phyloP scores from a whole-genome alignment of 2,797 vertebrate genomes.

The Amblyraja radiata region DNA sequence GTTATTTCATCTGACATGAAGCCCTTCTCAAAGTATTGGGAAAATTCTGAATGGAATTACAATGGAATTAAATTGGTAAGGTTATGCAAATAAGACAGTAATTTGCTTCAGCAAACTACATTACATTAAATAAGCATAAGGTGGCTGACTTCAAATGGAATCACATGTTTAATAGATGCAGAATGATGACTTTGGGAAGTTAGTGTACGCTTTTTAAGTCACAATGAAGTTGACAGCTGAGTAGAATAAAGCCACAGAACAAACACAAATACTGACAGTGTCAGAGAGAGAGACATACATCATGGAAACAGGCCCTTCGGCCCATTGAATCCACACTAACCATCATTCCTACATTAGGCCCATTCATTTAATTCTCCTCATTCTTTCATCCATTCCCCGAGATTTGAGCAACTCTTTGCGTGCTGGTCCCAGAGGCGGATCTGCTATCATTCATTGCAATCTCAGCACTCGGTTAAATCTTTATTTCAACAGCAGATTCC shows the following conservation, averaged over 20 bases:
- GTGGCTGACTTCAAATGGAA: not conserved
- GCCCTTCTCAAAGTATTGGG: not conserved
- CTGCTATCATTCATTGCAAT: no score
- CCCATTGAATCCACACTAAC: no score
- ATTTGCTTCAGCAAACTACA: not conserved
- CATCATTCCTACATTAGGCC: no score
- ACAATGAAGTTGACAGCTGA: not conserved
- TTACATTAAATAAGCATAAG: not conserved
- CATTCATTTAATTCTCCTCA: no score
- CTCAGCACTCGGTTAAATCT: no score
- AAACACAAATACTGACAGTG: not conserved
- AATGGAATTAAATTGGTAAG: constrained; percentile 1
- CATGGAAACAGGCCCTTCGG: no score
- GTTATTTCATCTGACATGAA: not conserved
- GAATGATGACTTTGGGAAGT: not conserved
- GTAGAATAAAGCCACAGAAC: not conserved
- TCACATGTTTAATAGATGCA: not conserved
- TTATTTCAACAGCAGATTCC: no score
- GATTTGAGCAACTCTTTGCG: no score
- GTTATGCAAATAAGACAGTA: not conserved
- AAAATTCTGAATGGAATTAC: not conserved
- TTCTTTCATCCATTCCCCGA: no score
- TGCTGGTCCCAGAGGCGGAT: no score
- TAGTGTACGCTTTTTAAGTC: not conserved
- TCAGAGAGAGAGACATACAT: not conserved